These are phyloP conservation scores for Irena cyanogastra DNA, from an alignment of 2,113 vertebrate genomes.

Conservation along the genomic window DNA sequence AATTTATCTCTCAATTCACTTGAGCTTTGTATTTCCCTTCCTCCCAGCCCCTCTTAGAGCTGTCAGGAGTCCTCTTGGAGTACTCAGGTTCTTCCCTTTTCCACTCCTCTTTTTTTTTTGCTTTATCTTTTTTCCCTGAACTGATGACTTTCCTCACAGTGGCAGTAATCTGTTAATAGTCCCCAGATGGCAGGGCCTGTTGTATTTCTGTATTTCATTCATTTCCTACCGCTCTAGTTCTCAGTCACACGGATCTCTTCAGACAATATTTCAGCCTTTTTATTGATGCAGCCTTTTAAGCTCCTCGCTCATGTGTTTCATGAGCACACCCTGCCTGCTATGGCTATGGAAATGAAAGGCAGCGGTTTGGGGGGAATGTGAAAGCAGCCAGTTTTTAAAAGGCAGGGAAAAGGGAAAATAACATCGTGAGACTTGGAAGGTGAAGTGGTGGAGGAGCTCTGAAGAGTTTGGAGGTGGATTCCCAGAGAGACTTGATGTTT, in stretches of 20 bases:
- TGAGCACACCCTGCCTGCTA: not conserved
- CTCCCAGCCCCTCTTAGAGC: not conserved
- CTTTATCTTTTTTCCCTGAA: not conserved
- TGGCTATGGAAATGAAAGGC: not conserved
- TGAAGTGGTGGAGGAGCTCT: not conserved
- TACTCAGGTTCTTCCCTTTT: not conserved
- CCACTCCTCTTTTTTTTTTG: not conserved
- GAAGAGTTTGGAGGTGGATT: not conserved
- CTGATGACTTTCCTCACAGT: not conserved
- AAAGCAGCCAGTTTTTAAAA: not conserved
- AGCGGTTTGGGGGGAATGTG: not conserved
- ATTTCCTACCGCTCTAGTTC: not conserved
- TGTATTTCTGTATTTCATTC: not conserved
- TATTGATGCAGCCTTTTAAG: not conserved
- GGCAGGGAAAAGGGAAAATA: not conserved
- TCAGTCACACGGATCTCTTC: not conserved
- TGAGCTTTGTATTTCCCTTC: not conserved
- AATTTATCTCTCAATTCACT: not conserved
- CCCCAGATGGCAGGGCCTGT: not conserved
- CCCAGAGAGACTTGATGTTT: not conserved
- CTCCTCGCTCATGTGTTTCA: not conserved
- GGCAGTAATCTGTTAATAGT: not conserved
- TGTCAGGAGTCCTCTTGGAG: not conserved
- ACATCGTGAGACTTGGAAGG: not conserved
- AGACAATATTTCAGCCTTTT: slow-evolving; percentile 4